Evolutionary conservation across 2,113 vertebrate genomes (phyloP).

Genomic region (Cryptoleucopteryx plumbea): DNA sequence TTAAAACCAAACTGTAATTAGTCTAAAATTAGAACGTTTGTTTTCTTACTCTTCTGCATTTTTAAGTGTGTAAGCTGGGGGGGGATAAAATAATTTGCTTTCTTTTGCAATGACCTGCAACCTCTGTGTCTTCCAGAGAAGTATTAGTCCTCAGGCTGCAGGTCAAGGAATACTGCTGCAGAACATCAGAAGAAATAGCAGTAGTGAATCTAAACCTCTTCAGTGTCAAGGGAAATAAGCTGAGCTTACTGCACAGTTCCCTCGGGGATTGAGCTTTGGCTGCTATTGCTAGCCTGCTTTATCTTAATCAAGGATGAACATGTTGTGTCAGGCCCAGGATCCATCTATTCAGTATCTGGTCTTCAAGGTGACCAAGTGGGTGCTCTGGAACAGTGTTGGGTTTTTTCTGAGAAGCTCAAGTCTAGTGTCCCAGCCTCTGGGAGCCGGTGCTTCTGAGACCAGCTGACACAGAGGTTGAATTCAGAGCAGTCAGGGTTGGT

Average conservation of each 20-base stretch:
- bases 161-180: neutral
- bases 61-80: neutral
- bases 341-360: neutral
- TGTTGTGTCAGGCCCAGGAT: neutral
- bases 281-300: neutral
- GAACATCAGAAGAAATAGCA: neutral
- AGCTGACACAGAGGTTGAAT: neutral
- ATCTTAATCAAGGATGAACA: neutral
- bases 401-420: neutral
- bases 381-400: neutral
- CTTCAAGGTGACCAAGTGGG: neutral
- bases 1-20: neutral
- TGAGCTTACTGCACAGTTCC: neutral
- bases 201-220: neutral
- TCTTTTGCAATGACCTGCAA: neutral
- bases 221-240: neutral
- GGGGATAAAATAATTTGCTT: neutral
- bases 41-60: neutral
- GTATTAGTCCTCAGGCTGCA: neutral
- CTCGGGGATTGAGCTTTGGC: neutral
- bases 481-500: neutral
- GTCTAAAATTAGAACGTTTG: neutral
- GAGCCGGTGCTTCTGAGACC: neutral
- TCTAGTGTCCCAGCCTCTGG: neutral
- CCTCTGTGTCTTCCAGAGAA: neutral